Evolutionary conservation across 2,113 vertebrate species (phyloP).

Genomic region (Tapirus terrestris): DNA sequence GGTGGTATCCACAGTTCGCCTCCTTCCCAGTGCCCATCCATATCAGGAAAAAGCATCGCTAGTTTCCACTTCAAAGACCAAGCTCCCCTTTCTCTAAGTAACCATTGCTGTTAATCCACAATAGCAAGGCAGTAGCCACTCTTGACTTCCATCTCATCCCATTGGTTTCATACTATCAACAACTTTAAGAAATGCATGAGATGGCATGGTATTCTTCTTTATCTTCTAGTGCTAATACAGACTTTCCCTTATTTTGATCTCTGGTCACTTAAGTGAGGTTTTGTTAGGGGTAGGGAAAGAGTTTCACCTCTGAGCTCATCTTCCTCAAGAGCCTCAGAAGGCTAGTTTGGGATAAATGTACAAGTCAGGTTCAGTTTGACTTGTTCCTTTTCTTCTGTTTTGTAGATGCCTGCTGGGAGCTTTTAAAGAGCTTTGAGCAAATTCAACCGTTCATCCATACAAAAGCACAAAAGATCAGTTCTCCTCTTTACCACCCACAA

Average conservation of each 20-base stretch:
- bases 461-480: slow-evolving; percentile 64
- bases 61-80: not conserved
- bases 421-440: slow-evolving; percentile 65
- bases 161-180: not conserved
- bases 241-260: slow-evolving; percentile 22
- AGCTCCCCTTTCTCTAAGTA: not conserved
- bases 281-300: not conserved
- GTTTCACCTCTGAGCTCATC: not conserved
- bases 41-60: not conserved
- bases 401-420: slow-evolving; percentile 46
- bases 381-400: slow-evolving; percentile 48
- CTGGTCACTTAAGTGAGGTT: not conserved
- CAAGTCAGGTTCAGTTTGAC: slow-evolving; percentile 21
- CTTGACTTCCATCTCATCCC: not conserved
- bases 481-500: slow-evolving; percentile 54
- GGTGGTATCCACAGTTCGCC: not conserved
- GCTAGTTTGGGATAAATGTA: not conserved
- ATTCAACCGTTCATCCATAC: slow-evolving; percentile 65
- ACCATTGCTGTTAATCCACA: not conserved
- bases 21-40: not conserved
- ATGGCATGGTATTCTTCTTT: not conserved
- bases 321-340: not conserved
- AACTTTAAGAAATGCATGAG: not conserved
- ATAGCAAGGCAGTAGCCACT: not conserved
- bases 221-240: not conserved